These are phyloP conservation scores for Machimus atricapillus DNA, from an alignment of 2,888 invertebrate genomes.

Conservation along the genomic window DNA sequence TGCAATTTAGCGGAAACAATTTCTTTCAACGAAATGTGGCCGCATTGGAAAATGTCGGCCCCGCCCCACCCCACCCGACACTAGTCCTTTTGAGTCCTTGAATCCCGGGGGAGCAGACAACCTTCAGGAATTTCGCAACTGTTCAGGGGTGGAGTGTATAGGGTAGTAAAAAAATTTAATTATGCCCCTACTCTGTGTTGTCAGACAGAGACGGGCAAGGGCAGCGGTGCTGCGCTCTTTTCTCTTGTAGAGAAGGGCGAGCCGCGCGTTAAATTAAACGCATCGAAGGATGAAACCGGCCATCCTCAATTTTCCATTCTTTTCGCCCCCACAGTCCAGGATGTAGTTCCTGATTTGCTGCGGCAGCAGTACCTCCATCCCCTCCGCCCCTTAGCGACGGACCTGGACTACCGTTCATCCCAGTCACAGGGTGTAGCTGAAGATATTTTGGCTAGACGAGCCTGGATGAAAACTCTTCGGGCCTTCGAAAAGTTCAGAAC, in stretches of 20 bases:
- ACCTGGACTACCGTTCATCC: not conserved
- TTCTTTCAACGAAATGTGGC: not conserved
- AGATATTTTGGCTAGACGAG: not conserved
- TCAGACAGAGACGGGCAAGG: not conserved
- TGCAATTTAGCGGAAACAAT: constrained; percentile 6
- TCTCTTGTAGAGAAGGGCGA: not conserved
- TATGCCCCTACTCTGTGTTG: not conserved
- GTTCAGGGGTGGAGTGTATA: not conserved
- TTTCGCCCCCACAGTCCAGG: not conserved
- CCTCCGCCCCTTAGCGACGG: not conserved
- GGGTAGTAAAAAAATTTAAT: not conserved
- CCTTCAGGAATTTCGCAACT: not conserved
- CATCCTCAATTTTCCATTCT: not conserved
- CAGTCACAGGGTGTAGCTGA: not conserved
- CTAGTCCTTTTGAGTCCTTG: not conserved
- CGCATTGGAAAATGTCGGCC: not conserved
- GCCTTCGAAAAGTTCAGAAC: not conserved
- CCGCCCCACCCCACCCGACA: not conserved
- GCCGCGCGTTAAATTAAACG: not conserved
- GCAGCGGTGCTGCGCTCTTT: too few relatives aligned
- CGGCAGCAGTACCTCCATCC: not conserved
- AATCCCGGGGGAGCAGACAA: not conserved
- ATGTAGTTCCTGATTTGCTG: not conserved
- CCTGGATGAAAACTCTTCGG: not conserved
- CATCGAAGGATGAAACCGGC: not conserved